Conservation (phyloP, 1,140 invertebrate genomes). For the Macrotrachela quadricornifera region DNA sequence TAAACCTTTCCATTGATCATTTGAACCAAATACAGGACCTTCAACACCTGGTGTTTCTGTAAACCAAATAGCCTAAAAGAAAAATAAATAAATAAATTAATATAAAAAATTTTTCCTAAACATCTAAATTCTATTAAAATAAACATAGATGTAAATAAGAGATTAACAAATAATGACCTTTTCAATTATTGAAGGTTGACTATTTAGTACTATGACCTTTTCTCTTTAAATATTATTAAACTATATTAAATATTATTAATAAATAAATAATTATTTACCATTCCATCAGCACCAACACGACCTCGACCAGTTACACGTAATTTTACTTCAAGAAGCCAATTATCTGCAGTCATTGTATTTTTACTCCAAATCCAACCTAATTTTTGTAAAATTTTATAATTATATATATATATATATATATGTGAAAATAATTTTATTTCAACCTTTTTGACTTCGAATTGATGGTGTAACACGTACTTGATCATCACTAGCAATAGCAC, state of each 20-base stretch:
- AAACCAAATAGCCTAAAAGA: conserved; percentile 75
- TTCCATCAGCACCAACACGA: conserved; percentile 87
- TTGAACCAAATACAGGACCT: conserved; percentile 82
- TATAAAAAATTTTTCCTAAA: neutral
- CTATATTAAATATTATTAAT: conserved; percentile 31
- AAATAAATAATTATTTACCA: conserved; percentile 39
- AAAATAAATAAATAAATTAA: conserved; percentile 10
- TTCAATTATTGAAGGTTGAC: neutral
- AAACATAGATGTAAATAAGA: conserved; percentile 13
- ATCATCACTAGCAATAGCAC: conserved; percentile 89
- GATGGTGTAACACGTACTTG: conserved; percentile 85
- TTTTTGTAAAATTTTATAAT: too few relatives aligned
- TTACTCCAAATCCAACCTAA: conserved; percentile 61
- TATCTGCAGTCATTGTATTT: conserved; percentile 55
- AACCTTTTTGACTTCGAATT: conserved; percentile 76
- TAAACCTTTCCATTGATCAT: conserved; percentile 78
- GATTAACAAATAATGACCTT: neutral
- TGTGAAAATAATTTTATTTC: too few relatives aligned
- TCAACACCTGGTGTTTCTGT: conserved; percentile 57
- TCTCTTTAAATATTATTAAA: too few relatives aligned
- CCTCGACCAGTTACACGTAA: conserved; percentile 83
- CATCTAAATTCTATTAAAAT: conserved; percentile 1
- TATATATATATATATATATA: too few relatives aligned
- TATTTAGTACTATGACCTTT: neutral
- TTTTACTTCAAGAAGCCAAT: conserved; percentile 85